Base-by-base conservation (phyloP, 2,797 vertebrate genomes). In the Muscicapa comitata region DNA sequence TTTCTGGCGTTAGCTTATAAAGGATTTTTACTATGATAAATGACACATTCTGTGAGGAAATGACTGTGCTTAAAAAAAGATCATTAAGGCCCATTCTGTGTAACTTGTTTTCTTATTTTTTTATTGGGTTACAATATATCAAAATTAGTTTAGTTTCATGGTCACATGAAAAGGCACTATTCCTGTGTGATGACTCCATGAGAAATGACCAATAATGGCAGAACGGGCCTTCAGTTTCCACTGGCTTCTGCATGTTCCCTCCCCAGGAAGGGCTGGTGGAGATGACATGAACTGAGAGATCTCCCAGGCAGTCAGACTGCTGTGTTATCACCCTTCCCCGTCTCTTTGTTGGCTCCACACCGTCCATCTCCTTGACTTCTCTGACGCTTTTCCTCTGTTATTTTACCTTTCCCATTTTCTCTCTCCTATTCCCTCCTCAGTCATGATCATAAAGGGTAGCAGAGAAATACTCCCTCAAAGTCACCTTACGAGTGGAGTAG, bases 361-460 rank as follows among this genome's bases (percentile, higher is more conserved):
- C 14, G 8, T 84, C 83, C 58, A 21, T 83, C 51, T 76, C 48
- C 65, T 68, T 67, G 35, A 90, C 37, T 84, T 77, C 55, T 7
- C 5, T 94, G 45, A 74, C 76, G 71, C 2, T 63, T 91, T 95
- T 85, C 62, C 65, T 86, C 66, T 10, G 7, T 92, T 88, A 47
- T 85, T 83, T 92, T 90, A 23, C 70, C 63, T 84, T 88, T 83
- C 58, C 53, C 62, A 43, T 83, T 83, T 93, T 86, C 55, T 86
- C n/a, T 90, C 17, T 78, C 48, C 58, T 85, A 3, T 48, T 14
- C 24, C 54, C 19, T 88, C 31, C 72, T 89, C 55, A 35, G 43
- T 57, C 62, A 68, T 73, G 86, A 42, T 51, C 47, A 31, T 35
- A 31, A 80, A n/a, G 58, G 62, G 24, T 33, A 82, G 40, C 38